phyloP scores from a whole-genome alignment of 2,888 invertebrate species.

The Tetheella fluctuosa region DNA sequence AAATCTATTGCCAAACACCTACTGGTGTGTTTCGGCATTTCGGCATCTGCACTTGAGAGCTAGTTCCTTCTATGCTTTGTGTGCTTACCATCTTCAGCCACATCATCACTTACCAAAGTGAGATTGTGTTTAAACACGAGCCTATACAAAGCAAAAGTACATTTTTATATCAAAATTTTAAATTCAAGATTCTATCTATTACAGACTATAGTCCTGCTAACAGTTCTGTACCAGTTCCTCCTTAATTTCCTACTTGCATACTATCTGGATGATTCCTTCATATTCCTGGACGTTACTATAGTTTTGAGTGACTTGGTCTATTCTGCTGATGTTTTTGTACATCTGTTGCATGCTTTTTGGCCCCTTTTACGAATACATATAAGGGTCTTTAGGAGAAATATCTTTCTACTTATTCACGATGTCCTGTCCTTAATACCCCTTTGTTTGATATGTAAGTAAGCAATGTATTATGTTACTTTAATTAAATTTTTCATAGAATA shows the following conservation, averaged over 20 bases:
- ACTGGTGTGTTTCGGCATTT: no score
- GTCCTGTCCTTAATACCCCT: slow-evolving; percentile 54
- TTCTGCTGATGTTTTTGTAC: slow-evolving; percentile 51
- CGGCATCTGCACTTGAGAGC: no score
- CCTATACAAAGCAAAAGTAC: no score
- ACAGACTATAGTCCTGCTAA: slow-evolving; percentile 53
- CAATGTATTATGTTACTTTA: not conserved
- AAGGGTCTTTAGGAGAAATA: slow-evolving; percentile 56
- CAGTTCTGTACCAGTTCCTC: slow-evolving; percentile 56
- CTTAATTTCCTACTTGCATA: slow-evolving; percentile 58
- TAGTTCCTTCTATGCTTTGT: no score
- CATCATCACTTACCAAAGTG: no score
- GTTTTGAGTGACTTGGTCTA: slow-evolving; percentile 51
- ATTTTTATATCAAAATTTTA: no score
- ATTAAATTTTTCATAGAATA: not conserved
- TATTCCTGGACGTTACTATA: slow-evolving; percentile 43
- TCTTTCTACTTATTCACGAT: slow-evolving; percentile 52
- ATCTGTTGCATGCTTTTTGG: slow-evolving; percentile 64
- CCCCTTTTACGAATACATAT: slow-evolving; percentile 59
- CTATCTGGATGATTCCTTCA: slow-evolving; percentile 36
- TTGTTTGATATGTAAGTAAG: slow-evolving; percentile 56
- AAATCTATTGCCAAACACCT: no score
- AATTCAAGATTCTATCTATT: slow-evolving; percentile 26
- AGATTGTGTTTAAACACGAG: no score
- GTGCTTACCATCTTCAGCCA: no score